Evolutionary conservation across 2,797 vertebrate genomes (phyloP).

Genomic region (Dendrocincla fuliginosa): DNA sequence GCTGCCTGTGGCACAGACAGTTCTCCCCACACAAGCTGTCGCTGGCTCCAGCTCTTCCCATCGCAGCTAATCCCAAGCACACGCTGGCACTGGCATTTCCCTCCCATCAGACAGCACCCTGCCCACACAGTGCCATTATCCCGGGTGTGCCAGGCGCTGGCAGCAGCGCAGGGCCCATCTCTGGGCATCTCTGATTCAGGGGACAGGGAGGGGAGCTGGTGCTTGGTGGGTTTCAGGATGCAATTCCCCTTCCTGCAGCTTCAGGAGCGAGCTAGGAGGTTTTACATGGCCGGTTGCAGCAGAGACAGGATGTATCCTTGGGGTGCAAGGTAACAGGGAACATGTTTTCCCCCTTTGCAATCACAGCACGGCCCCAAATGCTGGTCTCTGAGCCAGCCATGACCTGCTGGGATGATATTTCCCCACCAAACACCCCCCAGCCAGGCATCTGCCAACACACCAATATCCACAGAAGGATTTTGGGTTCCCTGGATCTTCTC

Average conservation of each 20-base stretch:
- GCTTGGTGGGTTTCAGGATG: background rate
- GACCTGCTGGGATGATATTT: background rate
- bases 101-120: background rate
- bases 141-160: background rate
- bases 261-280: background rate
- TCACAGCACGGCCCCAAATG: background rate
- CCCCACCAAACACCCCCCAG: background rate
- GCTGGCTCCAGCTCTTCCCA: background rate
- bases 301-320: background rate
- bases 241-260: background rate
- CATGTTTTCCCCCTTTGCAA: background rate
- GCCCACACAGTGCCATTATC: background rate
- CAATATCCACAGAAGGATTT: background rate
- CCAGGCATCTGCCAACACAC: background rate
- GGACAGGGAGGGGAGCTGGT: background rate
- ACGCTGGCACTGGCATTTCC: background rate
- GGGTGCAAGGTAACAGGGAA: background rate
- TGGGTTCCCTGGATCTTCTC: slow-evolving; percentile 17
- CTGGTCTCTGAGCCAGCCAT: background rate
- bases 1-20: background rate
- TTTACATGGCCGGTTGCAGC: rapidly evolving
- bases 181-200: background rate
- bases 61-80: rapidly evolving
- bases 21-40: background rate
- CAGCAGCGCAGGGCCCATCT: background rate